Conservation (phyloP, 2,113 vertebrate species). For the Haemorhous mexicanus region DNA sequence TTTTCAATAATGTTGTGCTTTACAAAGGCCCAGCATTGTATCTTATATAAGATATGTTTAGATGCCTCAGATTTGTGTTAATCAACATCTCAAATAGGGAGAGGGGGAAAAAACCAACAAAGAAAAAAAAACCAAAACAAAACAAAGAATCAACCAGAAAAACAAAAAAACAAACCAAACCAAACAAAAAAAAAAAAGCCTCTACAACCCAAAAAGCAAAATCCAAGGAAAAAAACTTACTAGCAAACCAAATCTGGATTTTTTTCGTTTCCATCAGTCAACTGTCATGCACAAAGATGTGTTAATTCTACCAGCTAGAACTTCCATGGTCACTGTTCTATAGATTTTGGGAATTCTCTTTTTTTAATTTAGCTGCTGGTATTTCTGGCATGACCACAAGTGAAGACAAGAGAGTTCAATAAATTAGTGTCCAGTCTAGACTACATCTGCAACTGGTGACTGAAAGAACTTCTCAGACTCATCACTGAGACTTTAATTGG, state of each 20-base stretch:
- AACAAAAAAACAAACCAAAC: not conserved
- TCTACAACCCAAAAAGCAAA: not conserved
- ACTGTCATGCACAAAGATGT: not conserved
- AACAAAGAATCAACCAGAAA: not conserved
- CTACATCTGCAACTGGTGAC: not conserved
- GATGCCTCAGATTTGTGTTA: not conserved
- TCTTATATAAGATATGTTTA: not conserved
- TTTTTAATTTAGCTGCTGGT: not conserved
- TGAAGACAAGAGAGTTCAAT: not conserved
- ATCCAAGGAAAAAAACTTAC: not conserved
- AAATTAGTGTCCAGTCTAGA: not conserved
- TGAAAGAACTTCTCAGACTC: not conserved
- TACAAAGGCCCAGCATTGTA: not conserved
- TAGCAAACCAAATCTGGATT: not conserved
- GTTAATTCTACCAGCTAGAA: not conserved
- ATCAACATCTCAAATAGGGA: not conserved
- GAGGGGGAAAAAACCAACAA: accelerated
- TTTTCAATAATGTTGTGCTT: not conserved
- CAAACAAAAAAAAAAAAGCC: not conserved
- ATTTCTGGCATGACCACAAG: not conserved
- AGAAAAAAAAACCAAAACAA: not conserved
- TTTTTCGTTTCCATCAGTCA: not conserved
- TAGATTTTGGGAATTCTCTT: not conserved
- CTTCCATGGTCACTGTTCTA: not conserved
- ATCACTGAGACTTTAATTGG: not conserved